These are phyloP conservation scores for Typhlichthys subterraneus DNA, from an alignment of 2,797 vertebrate species.

Conservation along the genomic window DNA sequence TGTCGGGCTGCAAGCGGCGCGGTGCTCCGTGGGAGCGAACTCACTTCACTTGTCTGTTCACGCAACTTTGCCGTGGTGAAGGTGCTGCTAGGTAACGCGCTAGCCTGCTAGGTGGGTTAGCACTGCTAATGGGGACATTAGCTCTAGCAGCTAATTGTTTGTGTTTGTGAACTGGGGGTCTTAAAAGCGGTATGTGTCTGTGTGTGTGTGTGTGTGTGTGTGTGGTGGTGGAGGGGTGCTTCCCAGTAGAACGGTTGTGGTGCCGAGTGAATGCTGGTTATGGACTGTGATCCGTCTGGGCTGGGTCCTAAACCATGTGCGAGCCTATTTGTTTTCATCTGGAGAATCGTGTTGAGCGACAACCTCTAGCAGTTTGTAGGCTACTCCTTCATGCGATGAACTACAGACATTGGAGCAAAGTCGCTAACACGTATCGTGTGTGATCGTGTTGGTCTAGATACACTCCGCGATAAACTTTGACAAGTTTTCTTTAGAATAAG, in stretches of 20 bases:
- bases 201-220: no score
- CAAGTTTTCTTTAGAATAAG: no score
- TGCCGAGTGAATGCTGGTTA: no score
- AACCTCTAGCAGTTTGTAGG: no score
- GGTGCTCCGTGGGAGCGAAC: background rate
- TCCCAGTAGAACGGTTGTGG: no score
- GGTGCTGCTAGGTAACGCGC: conserved; percentile 51
- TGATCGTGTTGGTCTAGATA: no score
- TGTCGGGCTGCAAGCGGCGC: conserved; percentile 22
- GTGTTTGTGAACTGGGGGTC: background rate
- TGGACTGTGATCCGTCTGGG: background rate
- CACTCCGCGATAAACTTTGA: no score
- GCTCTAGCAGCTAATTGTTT: conserved; percentile 8
- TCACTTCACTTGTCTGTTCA: conserved; percentile 46
- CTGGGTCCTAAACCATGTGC: conserved; percentile 55
- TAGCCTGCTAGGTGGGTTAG: conserved; percentile 44
- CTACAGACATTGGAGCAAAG: no score
- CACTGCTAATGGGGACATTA: background rate
- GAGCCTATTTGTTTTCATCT: conserved; percentile 66
- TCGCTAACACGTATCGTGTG: no score
- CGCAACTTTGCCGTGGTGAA: conserved; percentile 49
- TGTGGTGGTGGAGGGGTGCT: no score
- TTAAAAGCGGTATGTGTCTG: no score
- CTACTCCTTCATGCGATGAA: no score
- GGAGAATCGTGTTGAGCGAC: conserved; percentile 24